Conservation (phyloP, 2,113 vertebrate species). For the Oncorhynchus nerka region DNA sequence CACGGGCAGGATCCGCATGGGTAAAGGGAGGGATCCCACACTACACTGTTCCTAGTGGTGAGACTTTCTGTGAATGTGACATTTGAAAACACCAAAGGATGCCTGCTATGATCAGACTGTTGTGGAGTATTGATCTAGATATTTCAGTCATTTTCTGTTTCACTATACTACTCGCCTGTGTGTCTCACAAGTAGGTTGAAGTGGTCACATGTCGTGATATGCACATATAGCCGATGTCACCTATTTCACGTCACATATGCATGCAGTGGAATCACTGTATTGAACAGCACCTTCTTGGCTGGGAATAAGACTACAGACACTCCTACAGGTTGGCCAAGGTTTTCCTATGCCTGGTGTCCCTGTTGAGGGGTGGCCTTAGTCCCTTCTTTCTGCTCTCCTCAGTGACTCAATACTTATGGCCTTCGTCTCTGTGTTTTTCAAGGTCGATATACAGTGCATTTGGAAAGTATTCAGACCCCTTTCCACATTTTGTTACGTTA, state of each 20-base stretch:
- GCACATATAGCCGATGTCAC: background rate
- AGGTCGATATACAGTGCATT: too few species aligned
- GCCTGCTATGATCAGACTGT: background rate
- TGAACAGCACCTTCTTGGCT: background rate
- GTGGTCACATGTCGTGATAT: background rate
- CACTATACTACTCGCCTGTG: background rate
- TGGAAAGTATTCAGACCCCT: too few species aligned
- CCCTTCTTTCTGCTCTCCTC: too few species aligned
- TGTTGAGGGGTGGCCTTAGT: too few species aligned
- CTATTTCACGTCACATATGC: background rate
- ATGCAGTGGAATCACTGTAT: background rate
- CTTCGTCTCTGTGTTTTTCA: too few species aligned
- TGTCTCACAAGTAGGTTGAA: background rate
- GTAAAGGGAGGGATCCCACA: background rate
- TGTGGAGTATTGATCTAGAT: background rate
- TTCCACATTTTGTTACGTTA: too few species aligned
- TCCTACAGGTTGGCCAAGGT: too few species aligned
- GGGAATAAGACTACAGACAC: too few species aligned
- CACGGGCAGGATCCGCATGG: background rate
- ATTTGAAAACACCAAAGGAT: background rate
- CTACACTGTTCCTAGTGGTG: background rate
- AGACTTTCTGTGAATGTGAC: background rate
- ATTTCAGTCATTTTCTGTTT: background rate
- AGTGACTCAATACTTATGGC: too few species aligned
- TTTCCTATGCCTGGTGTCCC: too few species aligned